Percentiles rank a stretch among this genome's conserved stretches.
phyloP scores from a whole-genome alignment of 2,797 vertebrate genomes.

The Simalia tracyae region DNA sequence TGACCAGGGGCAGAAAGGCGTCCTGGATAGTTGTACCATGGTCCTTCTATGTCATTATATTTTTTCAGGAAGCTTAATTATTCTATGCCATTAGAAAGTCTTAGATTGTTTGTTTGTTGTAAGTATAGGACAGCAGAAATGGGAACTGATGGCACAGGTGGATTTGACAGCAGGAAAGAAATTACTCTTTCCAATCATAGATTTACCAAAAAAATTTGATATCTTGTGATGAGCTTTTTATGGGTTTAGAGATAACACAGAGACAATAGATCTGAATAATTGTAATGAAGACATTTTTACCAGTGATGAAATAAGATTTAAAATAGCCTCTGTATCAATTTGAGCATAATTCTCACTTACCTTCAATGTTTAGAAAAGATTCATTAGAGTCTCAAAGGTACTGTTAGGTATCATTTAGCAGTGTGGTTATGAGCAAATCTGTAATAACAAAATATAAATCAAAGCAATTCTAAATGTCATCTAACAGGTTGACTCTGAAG shows the following conservation, averaged over 20 bases:
- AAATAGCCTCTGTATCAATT: neutral
- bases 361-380: neutral
- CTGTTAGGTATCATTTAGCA: neutral
- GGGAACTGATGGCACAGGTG: neutral
- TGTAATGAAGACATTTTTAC: neutral
- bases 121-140: neutral
- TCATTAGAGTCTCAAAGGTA: neutral
- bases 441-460: neutral
- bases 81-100: neutral
- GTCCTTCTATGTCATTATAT: neutral
- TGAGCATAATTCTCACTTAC: neutral
- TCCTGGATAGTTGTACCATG: neutral
- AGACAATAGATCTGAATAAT: neutral
- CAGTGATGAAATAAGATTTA: neutral
- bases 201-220: neutral
- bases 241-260: neutral
- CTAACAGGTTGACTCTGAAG: neutral
- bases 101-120: neutral
- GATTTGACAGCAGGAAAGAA: neutral
- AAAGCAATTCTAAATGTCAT: neutral
- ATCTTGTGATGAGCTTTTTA: neutral
- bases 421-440: neutral
- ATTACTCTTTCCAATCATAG: neutral
- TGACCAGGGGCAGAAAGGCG: slow-evolving; percentile 33
- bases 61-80: accelerated